phyloP scores from a whole-genome alignment of 2,113 vertebrate genomes.

The Panthera leo region DNA sequence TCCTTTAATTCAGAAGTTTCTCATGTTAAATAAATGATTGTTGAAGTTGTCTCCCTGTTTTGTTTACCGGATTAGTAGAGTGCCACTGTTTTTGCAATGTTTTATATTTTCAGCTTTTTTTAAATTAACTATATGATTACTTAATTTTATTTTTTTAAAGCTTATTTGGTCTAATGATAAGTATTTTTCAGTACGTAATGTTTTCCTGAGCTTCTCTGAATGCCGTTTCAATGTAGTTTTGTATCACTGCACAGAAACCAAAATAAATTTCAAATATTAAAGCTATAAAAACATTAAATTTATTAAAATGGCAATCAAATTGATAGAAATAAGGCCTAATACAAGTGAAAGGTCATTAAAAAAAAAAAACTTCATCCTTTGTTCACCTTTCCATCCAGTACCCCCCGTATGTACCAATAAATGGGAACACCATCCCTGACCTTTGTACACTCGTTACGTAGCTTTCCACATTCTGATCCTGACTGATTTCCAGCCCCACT shows the following conservation, averaged over 20 bases:
- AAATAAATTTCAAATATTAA: constrained; percentile 61
- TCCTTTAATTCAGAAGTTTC: not conserved
- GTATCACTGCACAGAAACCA: constrained; percentile 60
- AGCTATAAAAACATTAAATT: constrained; percentile 17
- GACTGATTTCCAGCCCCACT: not conserved
- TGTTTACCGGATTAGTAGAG: not conserved
- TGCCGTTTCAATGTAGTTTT: constrained; percentile 52
- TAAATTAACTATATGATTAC: constrained; percentile 17
- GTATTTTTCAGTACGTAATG: constrained; percentile 48
- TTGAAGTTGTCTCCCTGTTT: not conserved
- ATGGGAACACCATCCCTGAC: not conserved
- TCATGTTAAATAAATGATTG: not conserved
- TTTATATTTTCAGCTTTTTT: constrained; percentile 59
- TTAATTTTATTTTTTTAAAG: constrained; percentile 65
- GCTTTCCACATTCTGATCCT: not conserved
- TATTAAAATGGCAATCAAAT: constrained; percentile 18
- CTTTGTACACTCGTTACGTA: not conserved
- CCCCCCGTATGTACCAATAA: not conserved
- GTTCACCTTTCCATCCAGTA: not conserved
- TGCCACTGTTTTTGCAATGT: constrained; percentile 46
- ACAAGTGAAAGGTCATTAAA: not conserved
- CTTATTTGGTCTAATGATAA: constrained; percentile 54
- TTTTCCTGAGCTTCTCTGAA: constrained; percentile 55
- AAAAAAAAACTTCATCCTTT: not conserved
- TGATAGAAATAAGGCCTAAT: not conserved